Evolutionary conservation across 2,113 vertebrate species (phyloP), one percentile per base, ranked within the genome.

Genomic region (Leptobrachium ailaonicum): DNA sequence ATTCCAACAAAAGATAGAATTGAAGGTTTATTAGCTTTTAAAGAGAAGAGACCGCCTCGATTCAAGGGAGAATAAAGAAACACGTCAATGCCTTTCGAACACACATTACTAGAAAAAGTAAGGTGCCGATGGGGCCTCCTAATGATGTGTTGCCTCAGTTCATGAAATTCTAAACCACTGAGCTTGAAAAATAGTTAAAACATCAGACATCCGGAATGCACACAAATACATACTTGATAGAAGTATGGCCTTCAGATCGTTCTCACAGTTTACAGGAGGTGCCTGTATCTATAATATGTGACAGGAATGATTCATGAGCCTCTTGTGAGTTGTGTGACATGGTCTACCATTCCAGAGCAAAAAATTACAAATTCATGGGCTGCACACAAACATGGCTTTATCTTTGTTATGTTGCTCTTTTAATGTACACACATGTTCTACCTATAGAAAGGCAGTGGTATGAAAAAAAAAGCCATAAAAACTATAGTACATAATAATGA

Each of bases 1-100:
- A 98, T 99, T 71, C 94, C 97, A 75, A 99, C 98, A 10, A 98
- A 98, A 88, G 98, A 99, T 87, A 94, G 97, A 75, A 84, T 98
- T 83, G 98, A 99, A 90, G 98, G 98, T 82, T 91, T 99, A 86
- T 87, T 94, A 85, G 97, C 98, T 0, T 99, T 99, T 92, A 98
- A 95, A 87, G 98, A 99, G 88, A 99, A 99, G 85, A 92, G 98
- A 80, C 85, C 89, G 66, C 97, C 98, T 83, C 89, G 90, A 47
- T 99, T 83, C 85, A 98, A 96, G 85, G 98, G 98, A 78, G 96
- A 99, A 84, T 99, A 95, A 83, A 84, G 20, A 56, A 73, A 84
- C 82, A 83, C 76, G 47, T 4, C 71, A 76, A 84, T 85, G 73
- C 82, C 84, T 87, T 87, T 66, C 67, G 69, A 81, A 76, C 71